Percentiles rank a stretch among this genome's conserved stretches.
phyloP scores from a whole-genome alignment of 2,113 vertebrate species.

The Azemiops feae region DNA sequence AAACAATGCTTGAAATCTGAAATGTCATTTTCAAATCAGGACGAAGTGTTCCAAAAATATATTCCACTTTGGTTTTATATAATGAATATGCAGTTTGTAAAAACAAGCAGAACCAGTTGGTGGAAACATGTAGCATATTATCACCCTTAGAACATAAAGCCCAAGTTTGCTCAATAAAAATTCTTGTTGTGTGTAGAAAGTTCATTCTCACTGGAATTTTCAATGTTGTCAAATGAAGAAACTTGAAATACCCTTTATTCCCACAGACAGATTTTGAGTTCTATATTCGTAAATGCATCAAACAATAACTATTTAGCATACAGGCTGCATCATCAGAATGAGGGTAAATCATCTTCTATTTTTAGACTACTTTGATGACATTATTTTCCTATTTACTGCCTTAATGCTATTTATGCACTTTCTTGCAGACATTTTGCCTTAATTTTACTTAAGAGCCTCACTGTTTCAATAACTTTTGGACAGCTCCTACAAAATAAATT shows the following conservation, averaged over 20 bases:
- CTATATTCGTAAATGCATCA: not conserved
- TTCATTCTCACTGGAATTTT: not conserved
- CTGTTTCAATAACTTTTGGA: not conserved
- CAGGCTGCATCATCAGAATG: not conserved
- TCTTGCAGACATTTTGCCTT: not conserved
- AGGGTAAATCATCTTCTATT: not conserved
- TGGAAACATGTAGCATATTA: not conserved
- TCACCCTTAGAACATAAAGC: not conserved
- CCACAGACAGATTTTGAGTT: not conserved
- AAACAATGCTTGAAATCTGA: not conserved
- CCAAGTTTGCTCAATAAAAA: not conserved
- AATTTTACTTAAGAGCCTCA: not conserved
- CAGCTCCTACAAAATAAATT: not conserved
- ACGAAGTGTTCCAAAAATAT: not conserved
- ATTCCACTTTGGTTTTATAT: not conserved
- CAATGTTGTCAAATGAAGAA: not conserved
- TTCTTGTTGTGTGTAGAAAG: not conserved
- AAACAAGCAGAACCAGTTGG: constrained; percentile 20
- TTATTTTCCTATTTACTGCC: not conserved
- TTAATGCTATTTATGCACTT: not conserved
- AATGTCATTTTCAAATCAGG: not conserved
- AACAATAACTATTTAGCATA: not conserved
- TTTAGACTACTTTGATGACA: not conserved
- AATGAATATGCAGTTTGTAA: not conserved
- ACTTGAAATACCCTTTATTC: not conserved